These are phyloP conservation scores for Poicephalus gulielmi DNA, from an alignment of 2,113 vertebrate genomes.

Conservation along the genomic window DNA sequence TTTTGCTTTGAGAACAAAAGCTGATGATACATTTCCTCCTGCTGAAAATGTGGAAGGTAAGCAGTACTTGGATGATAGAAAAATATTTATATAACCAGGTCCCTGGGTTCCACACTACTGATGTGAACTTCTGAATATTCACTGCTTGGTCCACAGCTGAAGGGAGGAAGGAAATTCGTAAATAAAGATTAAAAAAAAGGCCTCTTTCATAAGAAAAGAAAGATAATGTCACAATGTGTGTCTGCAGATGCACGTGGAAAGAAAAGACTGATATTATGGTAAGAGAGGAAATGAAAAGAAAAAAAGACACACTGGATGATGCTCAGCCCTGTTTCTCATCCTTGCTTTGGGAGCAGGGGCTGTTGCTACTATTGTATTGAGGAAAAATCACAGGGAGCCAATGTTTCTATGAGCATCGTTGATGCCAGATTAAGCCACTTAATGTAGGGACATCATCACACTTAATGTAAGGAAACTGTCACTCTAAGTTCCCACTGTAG, in stretches of 20 bases:
- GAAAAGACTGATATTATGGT: neutral
- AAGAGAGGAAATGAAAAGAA: neutral
- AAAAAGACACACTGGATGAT: neutral
- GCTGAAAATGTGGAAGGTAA: slow-evolving; percentile 77
- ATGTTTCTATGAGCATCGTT: neutral
- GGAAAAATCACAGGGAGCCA: neutral
- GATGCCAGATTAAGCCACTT: neutral
- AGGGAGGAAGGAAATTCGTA: neutral
- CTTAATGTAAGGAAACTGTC: neutral
- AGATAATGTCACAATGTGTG: neutral
- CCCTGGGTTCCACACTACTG: slow-evolving; percentile 63
- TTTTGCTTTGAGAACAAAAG: slow-evolving; percentile 77
- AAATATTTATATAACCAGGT: slow-evolving; percentile 73
- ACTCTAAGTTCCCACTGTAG: neutral
- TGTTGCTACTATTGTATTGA: neutral
- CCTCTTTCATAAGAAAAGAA: neutral
- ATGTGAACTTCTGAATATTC: slow-evolving; percentile 80
- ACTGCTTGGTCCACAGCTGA: slow-evolving; percentile 78
- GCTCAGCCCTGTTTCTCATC: neutral
- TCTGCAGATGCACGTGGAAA: neutral
- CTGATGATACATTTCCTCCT: slow-evolving; percentile 81
- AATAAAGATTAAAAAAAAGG: neutral
- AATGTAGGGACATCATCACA: neutral
- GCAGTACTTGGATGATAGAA: slow-evolving; percentile 74
- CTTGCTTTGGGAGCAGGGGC: neutral